These are phyloP conservation scores for Lamellibrachia luymesi DNA, from an alignment of 1,140 invertebrate genomes.

Conservation along the genomic window DNA sequence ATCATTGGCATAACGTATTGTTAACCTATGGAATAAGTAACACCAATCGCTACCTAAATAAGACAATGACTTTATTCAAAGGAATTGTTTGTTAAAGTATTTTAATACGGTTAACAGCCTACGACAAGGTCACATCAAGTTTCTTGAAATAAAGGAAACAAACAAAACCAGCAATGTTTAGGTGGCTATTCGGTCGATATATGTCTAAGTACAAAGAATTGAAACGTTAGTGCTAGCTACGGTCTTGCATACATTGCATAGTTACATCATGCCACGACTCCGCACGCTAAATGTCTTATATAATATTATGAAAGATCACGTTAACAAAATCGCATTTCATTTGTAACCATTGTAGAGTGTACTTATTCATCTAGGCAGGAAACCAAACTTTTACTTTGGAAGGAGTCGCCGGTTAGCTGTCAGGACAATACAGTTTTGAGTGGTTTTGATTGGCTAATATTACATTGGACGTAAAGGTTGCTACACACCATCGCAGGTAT, in stretches of 20 bases:
- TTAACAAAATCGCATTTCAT: not conserved
- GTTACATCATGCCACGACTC: no score
- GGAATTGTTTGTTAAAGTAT: not conserved
- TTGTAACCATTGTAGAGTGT: no score
- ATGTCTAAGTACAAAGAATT: no score
- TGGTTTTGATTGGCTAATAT: not conserved
- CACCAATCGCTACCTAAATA: not conserved
- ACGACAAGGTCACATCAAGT: no score
- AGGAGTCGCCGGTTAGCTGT: not conserved
- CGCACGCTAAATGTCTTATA: no score
- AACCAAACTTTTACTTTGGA: no score
- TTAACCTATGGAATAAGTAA: not conserved
- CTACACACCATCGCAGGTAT: slow-evolving; percentile 10
- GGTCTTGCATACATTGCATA: no score
- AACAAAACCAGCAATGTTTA: no score
- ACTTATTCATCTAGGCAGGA: no score
- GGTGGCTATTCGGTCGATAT: no score
- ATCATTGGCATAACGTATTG: not conserved
- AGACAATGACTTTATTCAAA: not conserved
- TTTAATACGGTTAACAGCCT: not conserved
- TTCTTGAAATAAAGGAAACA: no score
- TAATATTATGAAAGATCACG: not conserved
- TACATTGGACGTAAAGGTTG: not conserved
- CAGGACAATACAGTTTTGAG: not conserved
- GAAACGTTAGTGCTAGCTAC: no score